Base-by-base conservation (phyloP, 2,797 vertebrate genomes). In the Sphenopsis melanotis region DNA sequence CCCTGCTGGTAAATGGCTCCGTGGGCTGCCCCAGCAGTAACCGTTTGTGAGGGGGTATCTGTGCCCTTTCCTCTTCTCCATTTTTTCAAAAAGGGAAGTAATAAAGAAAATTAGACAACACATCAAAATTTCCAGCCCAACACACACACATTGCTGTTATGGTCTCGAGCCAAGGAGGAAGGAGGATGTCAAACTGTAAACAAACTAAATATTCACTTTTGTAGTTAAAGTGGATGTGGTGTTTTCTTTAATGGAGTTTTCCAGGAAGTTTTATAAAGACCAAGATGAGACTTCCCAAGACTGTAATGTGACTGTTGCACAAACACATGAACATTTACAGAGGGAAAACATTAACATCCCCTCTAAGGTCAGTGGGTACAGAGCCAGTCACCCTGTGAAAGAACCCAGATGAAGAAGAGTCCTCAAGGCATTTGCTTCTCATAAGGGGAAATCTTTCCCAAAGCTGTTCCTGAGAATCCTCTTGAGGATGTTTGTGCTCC, bases 21-120 rank as follows among this genome's bases (percentile, higher is more conserved):
- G 0, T 0, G 59, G 81, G 34, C 63, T 68, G 53, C 39, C 32
- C 30, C 78, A 44, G 69, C 41, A 27, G 20, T 1, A 74, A 61
- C 64, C 23, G 3, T 52, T 83, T 22, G 26, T 23, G 49, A 52
- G 39, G 5, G 39, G 39, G 24, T 17, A 53, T 36, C 29, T n/a
- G 12, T 5, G 16, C 44, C 7, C 3, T 74, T 89, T 47, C 75
- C 52, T 72, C 87, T 89, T 89, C 82, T 55, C 55, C 49, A 4
- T 36, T 74, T 63, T 50, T 79, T 50, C 17, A 81, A 29, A 79
- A 83, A 74, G 60, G 81, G 93, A 96, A 94, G 71, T 66, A 61
- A 53, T 55, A 78, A 94, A 93, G 66, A 68, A 78, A 85, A 83
- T 60, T 36, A 49, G 61, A 12, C 39, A 53, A 32, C 37, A 21